Percentiles rank a stretch among this genome's conserved stretches.
phyloP scores from a whole-genome alignment of 1,140 invertebrate genomes.

The Danaus melanippus region DNA sequence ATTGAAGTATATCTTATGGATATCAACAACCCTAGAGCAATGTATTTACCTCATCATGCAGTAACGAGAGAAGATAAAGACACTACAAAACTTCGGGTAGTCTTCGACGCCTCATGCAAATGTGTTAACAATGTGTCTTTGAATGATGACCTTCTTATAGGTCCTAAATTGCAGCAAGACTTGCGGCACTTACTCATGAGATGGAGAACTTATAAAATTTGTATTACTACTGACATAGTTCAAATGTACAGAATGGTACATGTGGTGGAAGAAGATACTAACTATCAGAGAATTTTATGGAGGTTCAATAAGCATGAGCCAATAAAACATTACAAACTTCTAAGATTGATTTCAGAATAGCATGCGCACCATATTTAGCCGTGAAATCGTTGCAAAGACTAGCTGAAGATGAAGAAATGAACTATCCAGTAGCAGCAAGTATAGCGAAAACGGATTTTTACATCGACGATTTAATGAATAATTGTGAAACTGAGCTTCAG shows the following conservation, averaged over 20 bases:
- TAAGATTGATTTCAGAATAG: constrained; percentile 38
- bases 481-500: constrained; percentile 26
- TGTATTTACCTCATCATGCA: too few relatives aligned
- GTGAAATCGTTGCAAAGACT: constrained; percentile 27
- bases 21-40: constrained; percentile 14
- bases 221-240: constrained; percentile 50
- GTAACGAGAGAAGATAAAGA: too few relatives aligned
- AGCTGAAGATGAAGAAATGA: constrained; percentile 31
- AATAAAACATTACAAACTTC: constrained; percentile 9
- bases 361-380: constrained; percentile 45
- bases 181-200: constrained; percentile 50
- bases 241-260: constrained; percentile 55
- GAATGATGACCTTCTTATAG: too few relatives aligned
- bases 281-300: constrained; percentile 62
- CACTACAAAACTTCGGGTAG: too few relatives aligned
- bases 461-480: constrained; percentile 50
- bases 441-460: constrained; percentile 41
- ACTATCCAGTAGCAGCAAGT: constrained; percentile 25
- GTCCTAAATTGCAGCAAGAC: too few relatives aligned
- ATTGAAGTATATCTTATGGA: constrained; percentile 7
- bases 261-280: constrained; percentile 30
- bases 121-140: constrained; percentile 15
- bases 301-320: constrained; percentile 11
- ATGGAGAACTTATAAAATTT: constrained; percentile 45
- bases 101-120: constrained; percentile 28